Conservation (phyloP, 2,797 vertebrate species). For the Crenuchus spilurus region DNA sequence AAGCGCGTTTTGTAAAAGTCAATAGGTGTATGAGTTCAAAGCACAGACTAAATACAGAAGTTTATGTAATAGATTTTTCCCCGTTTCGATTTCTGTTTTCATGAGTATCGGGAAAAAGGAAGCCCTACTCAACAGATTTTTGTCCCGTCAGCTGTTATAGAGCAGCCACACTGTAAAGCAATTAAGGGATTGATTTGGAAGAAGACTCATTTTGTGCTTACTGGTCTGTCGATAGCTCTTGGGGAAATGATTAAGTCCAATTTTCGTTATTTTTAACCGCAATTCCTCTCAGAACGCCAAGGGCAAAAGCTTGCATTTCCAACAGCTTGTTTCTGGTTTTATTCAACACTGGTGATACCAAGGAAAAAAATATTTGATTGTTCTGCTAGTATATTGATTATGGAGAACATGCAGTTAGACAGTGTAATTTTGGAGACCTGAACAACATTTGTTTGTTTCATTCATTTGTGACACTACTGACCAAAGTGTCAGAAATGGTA, state of each 20-base stretch:
- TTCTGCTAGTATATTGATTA: slow-evolving; percentile 39
- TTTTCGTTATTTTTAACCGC: slow-evolving; percentile 52
- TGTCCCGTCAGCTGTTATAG: slow-evolving; percentile 58
- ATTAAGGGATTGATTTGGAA: slow-evolving; percentile 61
- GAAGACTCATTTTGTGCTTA: slow-evolving; percentile 56
- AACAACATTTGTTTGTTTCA: no score
- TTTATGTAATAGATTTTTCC: slow-evolving; percentile 49
- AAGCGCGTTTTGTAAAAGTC: slow-evolving; percentile 3
- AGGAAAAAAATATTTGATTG: slow-evolving; percentile 20
- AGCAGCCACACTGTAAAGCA: slow-evolving; percentile 56
- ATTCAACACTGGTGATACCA: slow-evolving; percentile 36
- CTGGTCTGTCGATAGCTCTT: slow-evolving; percentile 54
- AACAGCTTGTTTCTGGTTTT: slow-evolving; percentile 37
- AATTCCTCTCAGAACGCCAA: slow-evolving; percentile 38
- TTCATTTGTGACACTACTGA: no score
- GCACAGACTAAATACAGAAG: slow-evolving; percentile 43
- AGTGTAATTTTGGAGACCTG: slow-evolving; percentile 17
- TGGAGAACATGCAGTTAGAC: slow-evolving; percentile 3
- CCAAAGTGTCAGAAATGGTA: not conserved
- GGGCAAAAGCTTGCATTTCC: slow-evolving; percentile 30
- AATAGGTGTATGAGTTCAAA: slow-evolving; percentile 44
- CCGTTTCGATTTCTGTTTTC: slow-evolving; percentile 49
- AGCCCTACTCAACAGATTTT: slow-evolving; percentile 55
- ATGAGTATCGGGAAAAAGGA: slow-evolving; percentile 43
- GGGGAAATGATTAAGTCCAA: slow-evolving; percentile 54